Evolutionary conservation across 2,797 vertebrate species (phyloP).

Genomic region (Aulostomus chinensis): DNA sequence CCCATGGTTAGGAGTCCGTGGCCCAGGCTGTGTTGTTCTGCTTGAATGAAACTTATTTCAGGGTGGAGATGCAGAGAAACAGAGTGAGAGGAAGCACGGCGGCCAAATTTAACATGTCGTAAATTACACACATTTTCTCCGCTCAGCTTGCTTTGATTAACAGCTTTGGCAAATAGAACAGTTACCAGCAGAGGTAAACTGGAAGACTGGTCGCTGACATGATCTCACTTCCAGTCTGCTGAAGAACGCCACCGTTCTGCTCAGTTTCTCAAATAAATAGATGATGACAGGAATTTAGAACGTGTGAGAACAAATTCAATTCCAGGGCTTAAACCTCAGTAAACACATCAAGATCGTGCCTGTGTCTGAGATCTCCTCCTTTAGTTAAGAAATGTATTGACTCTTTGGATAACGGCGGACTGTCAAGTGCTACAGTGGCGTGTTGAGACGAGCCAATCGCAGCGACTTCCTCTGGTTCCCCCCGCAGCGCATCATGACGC

Average conservation of each 20-base stretch:
- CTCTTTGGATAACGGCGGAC: conserved; percentile 32
- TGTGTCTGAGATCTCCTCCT: conserved; percentile 28
- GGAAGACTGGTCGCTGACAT: conserved; percentile 27
- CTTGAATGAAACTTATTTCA: conserved; percentile 55
- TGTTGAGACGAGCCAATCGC: conserved; percentile 58
- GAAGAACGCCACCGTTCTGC: conserved; percentile 23
- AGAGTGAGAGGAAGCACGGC: conserved; percentile 20
- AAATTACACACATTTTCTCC: conserved; percentile 63
- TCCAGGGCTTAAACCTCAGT: conserved; percentile 47
- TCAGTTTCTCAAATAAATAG: conserved; percentile 41
- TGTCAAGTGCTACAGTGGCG: conserved; percentile 55
- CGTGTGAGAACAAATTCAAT: conserved; percentile 39
- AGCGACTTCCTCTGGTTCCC: conserved; percentile 52
- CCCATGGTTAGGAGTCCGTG: conserved; percentile 54
- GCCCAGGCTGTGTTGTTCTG: conserved; percentile 41
- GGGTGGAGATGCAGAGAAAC: conserved; percentile 40
- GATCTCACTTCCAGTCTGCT: conserved; percentile 27
- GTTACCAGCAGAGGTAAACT: conserved; percentile 52
- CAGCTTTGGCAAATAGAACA: conserved; percentile 34
- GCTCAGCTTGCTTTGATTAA: conserved; percentile 69
- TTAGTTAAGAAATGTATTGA: conserved; percentile 57
- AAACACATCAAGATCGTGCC: conserved; percentile 18
- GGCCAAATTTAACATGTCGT: conserved; percentile 65
- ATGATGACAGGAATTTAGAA: conserved; percentile 51
- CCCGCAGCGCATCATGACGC: conserved; percentile 54